Evolutionary conservation across 2,888 invertebrate genomes (phyloP).

Genomic region (Pristionchus arcanus): DNA sequence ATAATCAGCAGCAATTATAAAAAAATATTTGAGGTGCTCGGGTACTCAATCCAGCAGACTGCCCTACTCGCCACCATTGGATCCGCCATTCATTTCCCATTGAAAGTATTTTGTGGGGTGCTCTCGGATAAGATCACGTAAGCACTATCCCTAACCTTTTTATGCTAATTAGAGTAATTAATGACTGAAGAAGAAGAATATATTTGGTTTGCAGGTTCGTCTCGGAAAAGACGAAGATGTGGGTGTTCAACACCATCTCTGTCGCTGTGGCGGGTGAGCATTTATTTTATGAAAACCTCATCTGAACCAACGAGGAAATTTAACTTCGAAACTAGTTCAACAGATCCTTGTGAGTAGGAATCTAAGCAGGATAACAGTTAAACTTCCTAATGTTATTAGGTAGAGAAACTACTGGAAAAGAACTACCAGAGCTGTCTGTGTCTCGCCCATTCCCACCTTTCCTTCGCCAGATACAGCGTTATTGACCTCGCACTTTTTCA

Average conservation of each 20-base stretch:
- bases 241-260: constrained; percentile 71
- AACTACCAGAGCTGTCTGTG: no score
- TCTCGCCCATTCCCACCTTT: no score
- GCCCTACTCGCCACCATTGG: constrained; percentile 51
- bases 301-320: no score
- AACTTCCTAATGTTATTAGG: no score
- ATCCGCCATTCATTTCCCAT: constrained; percentile 53
- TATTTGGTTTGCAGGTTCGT: constrained; percentile 63
- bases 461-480: no score
- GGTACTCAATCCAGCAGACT: constrained; percentile 16
- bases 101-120: constrained; percentile 48
- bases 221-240: constrained; percentile 66
- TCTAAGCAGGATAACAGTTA: no score
- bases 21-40: constrained; percentile 40
- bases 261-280: constrained; percentile 66
- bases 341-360: no score
- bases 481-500: no score
- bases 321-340: no score
- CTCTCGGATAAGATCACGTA: constrained; percentile 53
- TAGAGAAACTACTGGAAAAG: no score
- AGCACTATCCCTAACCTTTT: not conserved
- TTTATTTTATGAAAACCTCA: not conserved
- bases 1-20: not conserved
- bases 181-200: no score
- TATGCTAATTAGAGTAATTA: not conserved